phyloP scores from a whole-genome alignment of 30 jellyfish, hydroid and myxozoan species.

The Aurelia aurita complex sp. Pacific region DNA sequence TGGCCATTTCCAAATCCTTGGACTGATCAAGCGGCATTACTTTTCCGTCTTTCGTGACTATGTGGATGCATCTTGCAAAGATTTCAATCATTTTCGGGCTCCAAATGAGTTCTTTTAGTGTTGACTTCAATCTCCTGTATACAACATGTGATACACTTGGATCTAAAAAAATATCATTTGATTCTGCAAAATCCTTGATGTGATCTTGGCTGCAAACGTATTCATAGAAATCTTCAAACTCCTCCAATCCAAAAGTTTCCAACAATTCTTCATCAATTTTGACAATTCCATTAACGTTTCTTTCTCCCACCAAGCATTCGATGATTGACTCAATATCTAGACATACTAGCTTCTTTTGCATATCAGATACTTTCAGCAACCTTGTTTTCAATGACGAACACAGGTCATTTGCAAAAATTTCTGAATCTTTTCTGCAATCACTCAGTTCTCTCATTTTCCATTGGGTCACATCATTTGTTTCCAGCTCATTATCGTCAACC shows the following conservation, averaged over 20 bases:
- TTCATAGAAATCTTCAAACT: slow-evolving; percentile 7
- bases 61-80: background rate
- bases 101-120: background rate
- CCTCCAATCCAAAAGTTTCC: slow-evolving; percentile 11
- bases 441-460: slow-evolving; percentile 14
- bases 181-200: slow-evolving; percentile 6
- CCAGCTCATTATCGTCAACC: too few relatives aligned
- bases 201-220: slow-evolving; percentile 23
- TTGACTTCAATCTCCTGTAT: background rate
- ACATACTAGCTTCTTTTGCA: slow-evolving; percentile 5
- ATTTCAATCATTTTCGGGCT: background rate
- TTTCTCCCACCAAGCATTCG: slow-evolving; percentile 10
- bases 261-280: slow-evolving; percentile 11
- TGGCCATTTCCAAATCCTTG: background rate
- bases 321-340: background rate
- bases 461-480: background rate
- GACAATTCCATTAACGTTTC: slow-evolving; percentile 4
- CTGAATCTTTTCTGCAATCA: slow-evolving; percentile 6
- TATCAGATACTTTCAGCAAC: background rate
- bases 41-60: background rate
- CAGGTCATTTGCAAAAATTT: slow-evolving; percentile 3
- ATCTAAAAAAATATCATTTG: background rate
- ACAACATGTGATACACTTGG: background rate
- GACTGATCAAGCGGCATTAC: background rate
- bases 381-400: background rate